Evolutionary conservation across 2,113 vertebrate species (phyloP).

Genomic region (Neolamprologus brichardi): DNA sequence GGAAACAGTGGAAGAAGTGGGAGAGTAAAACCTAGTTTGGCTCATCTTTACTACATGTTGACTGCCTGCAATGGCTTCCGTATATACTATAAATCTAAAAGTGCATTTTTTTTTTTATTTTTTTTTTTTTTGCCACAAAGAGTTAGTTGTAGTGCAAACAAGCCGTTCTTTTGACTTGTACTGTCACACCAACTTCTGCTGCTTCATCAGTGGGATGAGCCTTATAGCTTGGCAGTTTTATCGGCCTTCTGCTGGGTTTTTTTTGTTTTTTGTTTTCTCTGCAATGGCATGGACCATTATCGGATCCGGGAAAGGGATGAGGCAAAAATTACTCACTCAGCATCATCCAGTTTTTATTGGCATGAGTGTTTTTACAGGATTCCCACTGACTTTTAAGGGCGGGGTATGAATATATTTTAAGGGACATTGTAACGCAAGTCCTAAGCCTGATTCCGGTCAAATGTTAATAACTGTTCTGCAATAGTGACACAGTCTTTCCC

Average conservation of each 20-base stretch:
- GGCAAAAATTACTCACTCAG: constrained; percentile 54
- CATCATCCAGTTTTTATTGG: constrained; percentile 58
- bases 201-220: background rate
- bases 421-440: constrained; percentile 17
- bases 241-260: background rate
- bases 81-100: background rate
- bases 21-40: constrained; percentile 9
- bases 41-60: constrained; percentile 15
- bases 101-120: background rate
- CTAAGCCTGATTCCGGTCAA: background rate
- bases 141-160: background rate
- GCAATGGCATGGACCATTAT: constrained; percentile 12
- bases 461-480: constrained; percentile 24
- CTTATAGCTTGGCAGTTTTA: background rate
- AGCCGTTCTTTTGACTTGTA: background rate
- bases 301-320: constrained; percentile 52
- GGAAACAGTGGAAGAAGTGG: constrained; percentile 27
- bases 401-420: background rate
- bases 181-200: background rate
- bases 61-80: background rate
- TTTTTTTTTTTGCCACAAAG: background rate
- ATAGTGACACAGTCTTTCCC: constrained; percentile 38
- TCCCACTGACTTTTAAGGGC: constrained; percentile 34
- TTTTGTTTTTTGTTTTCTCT: background rate
- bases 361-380: constrained; percentile 41